Evolutionary conservation across 2,888 invertebrate genomes (phyloP), one percentile per base, ranked within the genome.

Genomic region (Anticlea derivata): DNA sequence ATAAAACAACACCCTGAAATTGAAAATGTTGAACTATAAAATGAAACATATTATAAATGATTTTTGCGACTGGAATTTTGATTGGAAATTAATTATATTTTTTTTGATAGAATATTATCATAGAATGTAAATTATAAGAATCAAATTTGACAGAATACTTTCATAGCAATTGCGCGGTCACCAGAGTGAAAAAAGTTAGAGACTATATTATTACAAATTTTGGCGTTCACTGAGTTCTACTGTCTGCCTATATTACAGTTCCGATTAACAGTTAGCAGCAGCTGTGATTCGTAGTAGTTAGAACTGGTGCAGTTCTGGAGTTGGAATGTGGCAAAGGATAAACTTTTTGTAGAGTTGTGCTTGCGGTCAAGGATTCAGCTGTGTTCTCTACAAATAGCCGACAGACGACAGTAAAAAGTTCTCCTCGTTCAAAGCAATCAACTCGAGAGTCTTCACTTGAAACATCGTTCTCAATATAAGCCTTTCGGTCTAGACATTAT

Each of bases 381-480:
- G 54, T 48, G 10, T 34, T 48, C 37, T 13, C 33, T 40, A 34
- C 59, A 56, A 56, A 56, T 55, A 57, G 44, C 35, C 46, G 34
- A 10, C 31, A 12, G 13, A 17, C n/a, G n/a, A 35, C 40, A 17
- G 65, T 63, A 63, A 65, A 72, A 66, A 68, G 68, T 61, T 62
- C 68, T 65, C 57, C 44, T 55, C 63, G 65, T 57, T 69, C 67
- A 74, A 71, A 65, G 73, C 73, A 63, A 70, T 78, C 63, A 65
- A 73, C 59, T 69, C 68, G 56, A 77, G 76, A 68, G 66, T 70
- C 66, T 72, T 64, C 60, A 66, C 49, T 60, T 50, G 55, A 60
- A 62, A 58, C 62, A 61, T 57, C 64, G 58, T 52, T 55, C 65
- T 61, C 61, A 65, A 68, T 66, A 56, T 59, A 61, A 56, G 55